Evolutionary conservation across 2,888 invertebrate species (phyloP), one percentile per base, ranked within the genome.

Genomic region (Augochlorella aurata): DNA sequence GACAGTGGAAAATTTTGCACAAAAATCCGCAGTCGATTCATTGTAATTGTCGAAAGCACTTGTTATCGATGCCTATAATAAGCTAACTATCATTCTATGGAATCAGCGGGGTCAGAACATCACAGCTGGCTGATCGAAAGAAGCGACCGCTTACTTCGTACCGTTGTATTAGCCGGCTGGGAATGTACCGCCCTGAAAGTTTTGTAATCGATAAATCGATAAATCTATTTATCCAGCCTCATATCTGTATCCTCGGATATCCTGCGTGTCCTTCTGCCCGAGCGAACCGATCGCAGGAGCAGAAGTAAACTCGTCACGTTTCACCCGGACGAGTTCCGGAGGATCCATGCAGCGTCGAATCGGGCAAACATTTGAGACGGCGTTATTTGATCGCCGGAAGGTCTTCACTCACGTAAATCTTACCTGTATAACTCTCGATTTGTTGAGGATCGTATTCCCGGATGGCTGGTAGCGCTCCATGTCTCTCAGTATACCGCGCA

Each of bases 401-500:
- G 58, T 29, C 18, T 21, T 29, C 12, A 9, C 8, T 29, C 29
- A 47, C 67, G 61, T 44, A 66, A 73, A 49, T 29, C 92, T 92
- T 87, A 95, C 95, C 93, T 95, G 94, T 83, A 95, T 94, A 77
- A 94, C 94, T 82, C 94, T 93, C 49, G 94, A 94, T 88, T 94
- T 94, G 90, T 94, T 94, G 78, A 94, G 92, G 77, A 94, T 93
- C 80, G 93, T 92, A 87, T 94, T 93, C 82, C 94, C 94, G 76
- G 94, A 92, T 9, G 95, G 94, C 88, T 96, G 95, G 92, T 96
- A 96, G 81, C 94, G 94, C 84, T 96, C 95, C 96, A 97, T 96
- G 89, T 96, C 96, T 88, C 96, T 95, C n/a, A 97, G 93, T 77
- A 96, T 95, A 87, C 96, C 95, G 85, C 95, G 95, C 8, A 96